Percentiles rank a stretch among this genome's conserved stretches.
phyloP scores from a whole-genome alignment of 1,140 invertebrate species.

The Papilio polytes region DNA sequence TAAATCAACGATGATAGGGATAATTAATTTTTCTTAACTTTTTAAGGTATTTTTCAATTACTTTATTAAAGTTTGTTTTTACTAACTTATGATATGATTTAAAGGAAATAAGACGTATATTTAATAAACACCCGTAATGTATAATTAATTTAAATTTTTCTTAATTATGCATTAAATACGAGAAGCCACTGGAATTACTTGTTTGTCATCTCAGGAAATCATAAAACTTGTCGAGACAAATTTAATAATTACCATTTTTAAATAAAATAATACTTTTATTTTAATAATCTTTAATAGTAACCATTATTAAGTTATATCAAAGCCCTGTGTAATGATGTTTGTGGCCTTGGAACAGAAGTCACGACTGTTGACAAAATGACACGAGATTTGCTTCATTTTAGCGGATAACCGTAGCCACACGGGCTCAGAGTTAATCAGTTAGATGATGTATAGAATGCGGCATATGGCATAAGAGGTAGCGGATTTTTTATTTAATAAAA shows the following conservation, averaged over 20 bases:
- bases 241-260: not conserved
- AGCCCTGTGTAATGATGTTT: constrained; percentile 51
- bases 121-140: no score
- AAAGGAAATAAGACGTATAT: no score
- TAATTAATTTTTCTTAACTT: not conserved
- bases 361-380: constrained; percentile 70
- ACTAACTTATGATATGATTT: not conserved
- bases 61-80: not conserved
- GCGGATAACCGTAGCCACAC: constrained; percentile 56
- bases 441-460: constrained; percentile 40
- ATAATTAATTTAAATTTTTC: not conserved
- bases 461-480: constrained; percentile 38
- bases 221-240: not conserved
- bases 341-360: constrained; percentile 60
- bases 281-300: not conserved
- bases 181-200: not conserved
- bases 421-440: constrained; percentile 52
- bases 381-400: constrained; percentile 65
- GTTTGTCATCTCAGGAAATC: constrained; percentile 3
- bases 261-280: not conserved
- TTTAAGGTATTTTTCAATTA: not conserved
- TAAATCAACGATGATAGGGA: not conserved
- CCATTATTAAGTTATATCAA: constrained; percentile 19
- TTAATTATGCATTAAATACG: not conserved
- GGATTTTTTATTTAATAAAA: constrained; percentile 11